Conservation (phyloP, 2,797 vertebrate species). For the Tiaroga cobitis region DNA sequence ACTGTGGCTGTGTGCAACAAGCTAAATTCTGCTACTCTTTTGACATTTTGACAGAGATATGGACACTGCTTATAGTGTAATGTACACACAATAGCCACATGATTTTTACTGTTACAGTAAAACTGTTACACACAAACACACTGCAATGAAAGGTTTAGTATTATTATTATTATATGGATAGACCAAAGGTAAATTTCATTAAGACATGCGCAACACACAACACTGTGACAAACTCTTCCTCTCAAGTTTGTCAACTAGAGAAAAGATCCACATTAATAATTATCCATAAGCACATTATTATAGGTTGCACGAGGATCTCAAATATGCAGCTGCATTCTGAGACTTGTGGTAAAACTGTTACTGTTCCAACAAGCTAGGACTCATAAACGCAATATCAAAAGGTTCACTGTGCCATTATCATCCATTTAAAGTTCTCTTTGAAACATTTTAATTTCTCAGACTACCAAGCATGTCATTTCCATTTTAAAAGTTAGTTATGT, state of each 20-base stretch:
- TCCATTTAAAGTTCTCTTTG: slow-evolving; percentile 12
- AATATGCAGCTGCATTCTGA: slow-evolving; percentile 32
- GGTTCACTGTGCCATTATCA: slow-evolving; percentile 33
- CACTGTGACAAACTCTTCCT: neutral
- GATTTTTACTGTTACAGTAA: neutral
- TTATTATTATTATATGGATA: neutral
- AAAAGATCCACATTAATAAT: slow-evolving; percentile 39
- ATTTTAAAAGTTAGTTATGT: slow-evolving; percentile 13
- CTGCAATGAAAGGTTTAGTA: neutral
- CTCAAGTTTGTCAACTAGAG: neutral
- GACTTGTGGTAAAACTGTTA: slow-evolving; percentile 32
- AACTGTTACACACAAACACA: neutral
- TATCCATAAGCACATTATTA: slow-evolving; percentile 35
- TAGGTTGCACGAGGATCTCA: slow-evolving; percentile 7
- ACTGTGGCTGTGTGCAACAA: slow-evolving; percentile 25
- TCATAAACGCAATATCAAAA: slow-evolving; percentile 30
- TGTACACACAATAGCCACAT: neutral
- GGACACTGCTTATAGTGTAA: slow-evolving; percentile 7
- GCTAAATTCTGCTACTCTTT: slow-evolving; percentile 27
- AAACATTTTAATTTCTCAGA: slow-evolving; percentile 31
- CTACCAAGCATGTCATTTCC: slow-evolving; percentile 27
- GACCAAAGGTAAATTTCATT: neutral
- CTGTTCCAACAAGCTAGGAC: slow-evolving; percentile 22
- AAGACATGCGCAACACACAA: neutral
- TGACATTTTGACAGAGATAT: slow-evolving; percentile 14